Evolutionary conservation across 1,140 invertebrate genomes (phyloP), one percentile per base, ranked within the genome.

Genomic region (Drosophila subobscura): DNA sequence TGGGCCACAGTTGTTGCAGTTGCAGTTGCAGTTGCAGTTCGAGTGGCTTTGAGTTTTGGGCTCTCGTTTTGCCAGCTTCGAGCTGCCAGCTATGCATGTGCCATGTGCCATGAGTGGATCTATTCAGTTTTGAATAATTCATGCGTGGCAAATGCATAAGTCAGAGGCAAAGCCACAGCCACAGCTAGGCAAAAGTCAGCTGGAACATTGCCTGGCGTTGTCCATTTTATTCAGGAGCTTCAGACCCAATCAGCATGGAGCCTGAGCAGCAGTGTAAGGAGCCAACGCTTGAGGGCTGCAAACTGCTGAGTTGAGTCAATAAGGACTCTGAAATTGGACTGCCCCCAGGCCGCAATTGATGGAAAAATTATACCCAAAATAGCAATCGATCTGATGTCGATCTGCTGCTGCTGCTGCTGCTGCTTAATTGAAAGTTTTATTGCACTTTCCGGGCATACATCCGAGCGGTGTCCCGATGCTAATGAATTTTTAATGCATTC

Each of bases 81-180:
- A 64, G 66, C 64, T 72, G 8, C 33, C 41, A 42, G 66, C 72
- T 37, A 59, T 71, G 65, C 72, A 77, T 61, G n/a, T n/a, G n/a
- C 29, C n/a, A 75, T 75, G 56, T 12, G 45, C 37, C 70, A 74
- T 46, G 65, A 64, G 50, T 20, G 16, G 16, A 20, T 20, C 0
- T 54, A 68, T 68, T 20, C 16, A 29, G 65, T 56, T 68, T 83
- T 83, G 79, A 83, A 84, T 83, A 83, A 83, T 83, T 83, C 79
- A 83, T 83, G 79, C 79, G 73, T 84, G 65, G 50, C 75, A 84
- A 29, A 84, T 83, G 83, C 83, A 86, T 83, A 86, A 86, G 83
- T 86, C 83, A 84, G 65, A 33, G 23, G 16, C 16, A 20, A 20
- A 20, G 1, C 16, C 16, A 20, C 16, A 20, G 16, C 0, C 16